Evolutionary conservation across 2,888 invertebrate species (phyloP).

Genomic region (Idaea biselata): DNA sequence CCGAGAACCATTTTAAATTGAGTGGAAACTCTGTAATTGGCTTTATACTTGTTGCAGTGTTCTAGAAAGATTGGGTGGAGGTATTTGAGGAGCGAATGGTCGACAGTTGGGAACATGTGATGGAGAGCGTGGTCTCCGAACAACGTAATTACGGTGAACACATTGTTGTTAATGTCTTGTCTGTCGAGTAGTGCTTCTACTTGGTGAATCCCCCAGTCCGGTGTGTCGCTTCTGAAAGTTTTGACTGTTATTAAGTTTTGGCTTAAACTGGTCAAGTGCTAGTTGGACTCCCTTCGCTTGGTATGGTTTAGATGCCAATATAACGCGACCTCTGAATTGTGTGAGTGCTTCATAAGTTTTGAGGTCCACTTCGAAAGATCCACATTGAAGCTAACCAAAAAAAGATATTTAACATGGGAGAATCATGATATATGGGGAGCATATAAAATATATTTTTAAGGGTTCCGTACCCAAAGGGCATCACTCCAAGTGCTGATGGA

Average conservation of each 20-base stretch:
- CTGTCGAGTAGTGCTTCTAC: conserved; percentile 87
- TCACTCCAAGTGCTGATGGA: too few relatives aligned
- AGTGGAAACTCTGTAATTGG: conserved; percentile 56
- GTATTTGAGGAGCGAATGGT: conserved; percentile 84
- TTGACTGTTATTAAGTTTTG: not conserved
- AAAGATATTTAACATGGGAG: too few relatives aligned
- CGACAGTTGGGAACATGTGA: conserved; percentile 89
- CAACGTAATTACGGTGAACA: conserved; percentile 83
- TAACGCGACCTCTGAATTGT: too few relatives aligned
- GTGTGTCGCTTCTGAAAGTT: conserved; percentile 44
- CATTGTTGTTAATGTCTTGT: conserved; percentile 82
- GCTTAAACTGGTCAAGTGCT: not conserved
- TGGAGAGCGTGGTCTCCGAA: conserved; percentile 89
- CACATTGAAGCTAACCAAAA: too few relatives aligned
- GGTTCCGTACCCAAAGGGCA: too few relatives aligned
- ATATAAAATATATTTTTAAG: too few relatives aligned
- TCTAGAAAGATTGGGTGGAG: conserved; percentile 76
- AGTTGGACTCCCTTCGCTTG: too few relatives aligned
- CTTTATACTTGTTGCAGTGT: conserved; percentile 75
- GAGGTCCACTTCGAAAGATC: too few relatives aligned
- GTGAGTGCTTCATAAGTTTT: too few relatives aligned
- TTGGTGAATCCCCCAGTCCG: conserved; percentile 89
- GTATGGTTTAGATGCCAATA: too few relatives aligned
- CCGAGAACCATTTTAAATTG: conserved; percentile 83
- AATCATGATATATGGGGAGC: too few relatives aligned